phyloP scores from a whole-genome alignment of 2,888 invertebrate species.

The Euplexia lucipara region DNA sequence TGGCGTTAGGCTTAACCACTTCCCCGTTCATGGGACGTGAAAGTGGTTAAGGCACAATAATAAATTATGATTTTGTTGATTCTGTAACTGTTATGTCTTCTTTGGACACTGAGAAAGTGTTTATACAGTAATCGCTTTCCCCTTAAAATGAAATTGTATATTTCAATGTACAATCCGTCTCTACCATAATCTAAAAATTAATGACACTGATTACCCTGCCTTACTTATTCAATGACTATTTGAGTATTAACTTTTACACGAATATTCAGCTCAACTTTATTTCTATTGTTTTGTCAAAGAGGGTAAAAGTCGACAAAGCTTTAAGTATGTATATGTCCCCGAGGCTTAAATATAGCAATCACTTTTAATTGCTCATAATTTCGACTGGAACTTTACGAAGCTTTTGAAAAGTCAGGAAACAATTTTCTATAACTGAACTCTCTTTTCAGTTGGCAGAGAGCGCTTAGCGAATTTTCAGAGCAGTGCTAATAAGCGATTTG shows the following conservation, averaged over 20 bases:
- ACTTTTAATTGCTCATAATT: slow-evolving; percentile 52
- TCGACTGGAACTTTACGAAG: slow-evolving; percentile 33
- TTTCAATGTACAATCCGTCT: not conserved
- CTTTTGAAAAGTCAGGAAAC: slow-evolving; percentile 48
- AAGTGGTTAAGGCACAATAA: no score
- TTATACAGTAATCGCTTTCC: no score
- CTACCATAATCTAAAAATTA: not conserved
- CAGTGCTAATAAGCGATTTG: slow-evolving; percentile 92
- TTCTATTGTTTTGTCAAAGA: slow-evolving; percentile 24
- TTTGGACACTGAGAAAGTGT: no score
- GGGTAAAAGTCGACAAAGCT: not conserved
- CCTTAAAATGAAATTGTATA: no score
- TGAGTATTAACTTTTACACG: not conserved
- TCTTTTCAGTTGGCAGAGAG: slow-evolving; percentile 87
- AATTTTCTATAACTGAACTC: slow-evolving; percentile 46
- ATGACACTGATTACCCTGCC: not conserved
- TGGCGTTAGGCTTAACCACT: no score
- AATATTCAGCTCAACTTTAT: not conserved
- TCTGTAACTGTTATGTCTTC: no score
- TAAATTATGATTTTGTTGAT: no score
- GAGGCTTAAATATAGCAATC: slow-evolving; percentile 33
- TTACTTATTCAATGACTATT: not conserved
- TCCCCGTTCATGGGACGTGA: no score
- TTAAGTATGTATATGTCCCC: slow-evolving; percentile 9
- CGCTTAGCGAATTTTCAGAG: slow-evolving; percentile 89